Percentiles rank a stretch among this genome's conserved stretches.
Evolutionary conservation across 1,140 invertebrate genomes (phyloP).

Genomic region (Drosophila hydei): DNA sequence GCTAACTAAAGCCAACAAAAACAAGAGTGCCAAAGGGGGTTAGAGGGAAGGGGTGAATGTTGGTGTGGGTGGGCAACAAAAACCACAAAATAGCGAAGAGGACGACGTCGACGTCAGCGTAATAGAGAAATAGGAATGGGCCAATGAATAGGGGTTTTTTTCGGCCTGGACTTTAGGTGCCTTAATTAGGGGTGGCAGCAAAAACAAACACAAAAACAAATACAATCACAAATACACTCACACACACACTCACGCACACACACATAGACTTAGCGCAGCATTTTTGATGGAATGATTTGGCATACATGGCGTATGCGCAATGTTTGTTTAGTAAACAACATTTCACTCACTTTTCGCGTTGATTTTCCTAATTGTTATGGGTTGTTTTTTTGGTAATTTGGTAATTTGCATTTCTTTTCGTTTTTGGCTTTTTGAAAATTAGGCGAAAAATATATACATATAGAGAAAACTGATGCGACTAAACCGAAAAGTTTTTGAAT

Average conservation of each 20-base stretch:
- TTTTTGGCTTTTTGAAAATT: slow-evolving; percentile 42
- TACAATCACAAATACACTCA: not conserved
- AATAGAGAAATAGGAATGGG: slow-evolving; percentile 65
- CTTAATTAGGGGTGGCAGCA: slow-evolving; percentile 69
- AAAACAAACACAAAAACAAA: not conserved
- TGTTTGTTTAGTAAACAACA: not conserved
- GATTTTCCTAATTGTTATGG: not conserved
- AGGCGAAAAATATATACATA: slow-evolving; percentile 47
- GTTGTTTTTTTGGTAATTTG: not conserved
- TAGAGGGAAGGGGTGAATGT: not conserved
- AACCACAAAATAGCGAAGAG: slow-evolving; percentile 47
- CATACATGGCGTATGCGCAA: slow-evolving; percentile 34
- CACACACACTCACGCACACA: slow-evolving; percentile 5
- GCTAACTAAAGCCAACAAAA: slow-evolving; percentile 73
- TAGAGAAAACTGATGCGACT: slow-evolving; percentile 73
- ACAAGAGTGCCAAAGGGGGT: slow-evolving; percentile 11
- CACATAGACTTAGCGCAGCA: slow-evolving; percentile 15
- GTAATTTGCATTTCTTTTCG: not conserved
- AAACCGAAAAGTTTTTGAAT: slow-evolving; percentile 80
- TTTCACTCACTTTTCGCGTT: slow-evolving; percentile 54
- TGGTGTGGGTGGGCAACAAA: slow-evolving; percentile 6
- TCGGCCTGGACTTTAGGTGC: slow-evolving; percentile 32
- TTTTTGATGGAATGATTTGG: slow-evolving; percentile 18
- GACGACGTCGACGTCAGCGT: slow-evolving; percentile 69
- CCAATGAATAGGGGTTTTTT: slow-evolving; percentile 20